Conservation (phyloP, 2,888 invertebrate genomes). For the Drosophila birchii region DNA sequence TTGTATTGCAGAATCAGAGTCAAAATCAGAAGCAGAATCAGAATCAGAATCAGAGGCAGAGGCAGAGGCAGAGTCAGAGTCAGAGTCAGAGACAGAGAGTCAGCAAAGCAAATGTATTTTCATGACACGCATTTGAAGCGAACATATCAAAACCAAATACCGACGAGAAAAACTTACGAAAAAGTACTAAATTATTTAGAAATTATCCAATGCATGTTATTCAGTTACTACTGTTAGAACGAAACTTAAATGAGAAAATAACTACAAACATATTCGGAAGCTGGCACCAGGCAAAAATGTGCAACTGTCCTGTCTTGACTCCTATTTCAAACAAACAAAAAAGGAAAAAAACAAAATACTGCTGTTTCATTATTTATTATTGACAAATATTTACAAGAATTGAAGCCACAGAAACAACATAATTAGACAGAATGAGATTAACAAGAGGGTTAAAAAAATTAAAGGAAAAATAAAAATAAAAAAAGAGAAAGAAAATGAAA, state of each 20-base stretch:
- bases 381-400: conserved; percentile 75
- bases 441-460: conserved; percentile 11
- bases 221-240: conserved; percentile 18
- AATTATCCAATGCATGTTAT: conserved; percentile 12
- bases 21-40: conserved; percentile 17
- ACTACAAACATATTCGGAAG: conserved; percentile 43
- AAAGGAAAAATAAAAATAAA: conserved; percentile 15
- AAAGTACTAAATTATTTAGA: conserved; percentile 28
- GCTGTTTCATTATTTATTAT: conserved; percentile 73
- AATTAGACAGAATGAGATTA: conserved; percentile 13
- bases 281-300: conserved; percentile 47
- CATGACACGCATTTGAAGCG: conserved; percentile 74
- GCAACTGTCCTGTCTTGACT: conserved; percentile 18
- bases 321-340: conserved; percentile 9
- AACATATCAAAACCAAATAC: conserved; percentile 67
- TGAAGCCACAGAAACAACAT: conserved; percentile 25
- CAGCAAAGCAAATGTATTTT: conserved; percentile 70
- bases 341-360: conserved; percentile 54
- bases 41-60: conserved; percentile 13
- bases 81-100: conserved; percentile 12
- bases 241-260: conserved; percentile 7
- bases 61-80: conserved; percentile 7
- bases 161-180: conserved; percentile 9
- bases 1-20: conserved; percentile 54
- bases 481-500: conserved; percentile 29